Conservation (phyloP, 2,888 invertebrate species). For the Aspidiotus destructor region DNA sequence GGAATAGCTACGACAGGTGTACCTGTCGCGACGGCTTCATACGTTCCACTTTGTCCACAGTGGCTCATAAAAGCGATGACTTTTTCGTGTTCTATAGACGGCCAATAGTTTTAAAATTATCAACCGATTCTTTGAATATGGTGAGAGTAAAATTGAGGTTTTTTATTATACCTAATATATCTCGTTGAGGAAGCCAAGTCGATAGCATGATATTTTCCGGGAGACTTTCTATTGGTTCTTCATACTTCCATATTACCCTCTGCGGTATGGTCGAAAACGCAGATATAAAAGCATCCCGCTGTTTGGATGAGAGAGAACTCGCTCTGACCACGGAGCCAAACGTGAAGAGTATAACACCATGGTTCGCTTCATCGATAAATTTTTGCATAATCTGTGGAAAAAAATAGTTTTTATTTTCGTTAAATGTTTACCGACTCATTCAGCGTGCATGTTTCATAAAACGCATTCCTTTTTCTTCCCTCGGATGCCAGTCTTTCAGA, state of each 20-base stretch:
- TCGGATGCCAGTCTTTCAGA: no score
- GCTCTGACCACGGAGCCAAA: background rate
- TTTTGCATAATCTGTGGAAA: slow-evolving; percentile 3
- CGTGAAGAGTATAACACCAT: slow-evolving; percentile 12
- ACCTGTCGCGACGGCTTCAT: slow-evolving; percentile 10
- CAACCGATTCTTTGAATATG: no score
- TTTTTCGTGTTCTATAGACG: slow-evolving; percentile 10
- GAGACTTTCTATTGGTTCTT: background rate
- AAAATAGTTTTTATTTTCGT: no score
- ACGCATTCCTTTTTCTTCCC: no score
- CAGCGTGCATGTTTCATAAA: no score
- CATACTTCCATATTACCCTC: slow-evolving; percentile 11
- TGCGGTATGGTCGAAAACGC: slow-evolving; percentile 8
- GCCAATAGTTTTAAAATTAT: no score
- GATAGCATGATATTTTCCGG: background rate
- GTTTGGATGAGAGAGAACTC: no score
- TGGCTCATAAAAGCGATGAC: slow-evolving; percentile 20
- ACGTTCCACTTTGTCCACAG: slow-evolving; percentile 13
- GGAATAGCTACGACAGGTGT: slow-evolving; percentile 8
- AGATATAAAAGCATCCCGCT: background rate
- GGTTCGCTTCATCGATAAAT: slow-evolving; percentile 8
- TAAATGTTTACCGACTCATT: no score
- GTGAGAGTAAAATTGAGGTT: no score
- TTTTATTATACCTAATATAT: background rate
- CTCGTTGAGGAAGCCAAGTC: slow-evolving; percentile 10